Evolutionary conservation across 2,113 vertebrate species (phyloP), one percentile per base, ranked within the genome.

Genomic region (Odocoileus hemionus): DNA sequence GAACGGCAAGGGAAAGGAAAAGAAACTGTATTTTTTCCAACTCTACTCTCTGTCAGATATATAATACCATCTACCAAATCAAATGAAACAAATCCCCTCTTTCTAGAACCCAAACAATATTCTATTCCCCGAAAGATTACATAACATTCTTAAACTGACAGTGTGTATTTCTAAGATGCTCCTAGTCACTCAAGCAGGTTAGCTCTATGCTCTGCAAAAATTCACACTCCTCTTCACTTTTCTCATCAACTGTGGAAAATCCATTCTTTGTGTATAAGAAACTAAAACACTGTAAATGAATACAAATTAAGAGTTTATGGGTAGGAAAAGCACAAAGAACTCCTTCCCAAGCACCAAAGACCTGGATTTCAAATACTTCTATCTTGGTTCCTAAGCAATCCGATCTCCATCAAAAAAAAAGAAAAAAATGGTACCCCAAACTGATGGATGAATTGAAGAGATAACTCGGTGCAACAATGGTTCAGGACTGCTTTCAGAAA

Each of bases 81-180:
- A 86, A 96, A 95, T 82, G 21, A 95, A 98, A 91, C 43, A 89
- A 97, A 95, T 92, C 2, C 39, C 70, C 76, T 80, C n/a, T 94
- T 96, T 92, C 54, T 76, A 89, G n/a, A 6, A 78, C 45, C 25
- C 78, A 96, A 94, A 64, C 12, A 85, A 50, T 33, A 45, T 9
- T 26, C 15, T 28, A 33, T 54, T 93, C 91, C 9, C 30, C 86
- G 45, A 12, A 96, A 94, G 33, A 92, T 16, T 79, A 14, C 6
- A 45, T 87, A 54, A 33, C 17, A 94, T 94, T 93, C 57, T 57
- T 93, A 79, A 67, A 57, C 21, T 85, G 83, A 61, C 45, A 57
- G 19, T n/a, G 14, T 89, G 1, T 14, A 5, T 58, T 84, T 94
- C 82, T 96, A 80, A 92, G 64, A 96, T 76, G 30, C 28, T 80